These are phyloP conservation scores for Melanophora roralis DNA, from an alignment of 2,888 invertebrate species.

Conservation along the genomic window DNA sequence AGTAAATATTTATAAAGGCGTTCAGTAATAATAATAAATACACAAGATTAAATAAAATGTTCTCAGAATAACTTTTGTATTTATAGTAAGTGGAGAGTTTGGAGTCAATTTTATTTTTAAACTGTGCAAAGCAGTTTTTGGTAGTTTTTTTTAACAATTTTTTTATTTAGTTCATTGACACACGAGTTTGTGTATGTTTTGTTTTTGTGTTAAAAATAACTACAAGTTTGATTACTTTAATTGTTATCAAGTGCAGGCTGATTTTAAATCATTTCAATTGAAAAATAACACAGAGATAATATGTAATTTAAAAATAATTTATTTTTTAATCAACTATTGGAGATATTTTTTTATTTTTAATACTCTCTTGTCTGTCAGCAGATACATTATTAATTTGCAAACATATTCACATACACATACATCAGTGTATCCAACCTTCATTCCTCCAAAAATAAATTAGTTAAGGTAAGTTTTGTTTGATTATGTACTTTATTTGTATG, in stretches of 20 bases:
- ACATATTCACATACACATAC: background rate
- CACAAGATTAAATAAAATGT: slow-evolving; percentile 22
- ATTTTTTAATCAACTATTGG: background rate
- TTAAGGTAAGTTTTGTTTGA: slow-evolving; percentile 10
- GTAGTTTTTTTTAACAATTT: background rate
- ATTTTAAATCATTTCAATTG: background rate
- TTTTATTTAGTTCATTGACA: slow-evolving; percentile 36
- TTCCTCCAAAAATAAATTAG: background rate
- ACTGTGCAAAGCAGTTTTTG: background rate
- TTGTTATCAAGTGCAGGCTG: slow-evolving; percentile 6
- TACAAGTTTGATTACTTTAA: background rate
- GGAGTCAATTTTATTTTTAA: background rate
- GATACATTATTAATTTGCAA: no score
- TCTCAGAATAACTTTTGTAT: slow-evolving; percentile 41
- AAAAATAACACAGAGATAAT: background rate
- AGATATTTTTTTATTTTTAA: background rate
- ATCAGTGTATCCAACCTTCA: background rate
- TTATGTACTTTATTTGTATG: no score
- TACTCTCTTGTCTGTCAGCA: background rate
- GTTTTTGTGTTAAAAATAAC: background rate
- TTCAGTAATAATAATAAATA: slow-evolving; percentile 18
- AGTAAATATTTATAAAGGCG: slow-evolving; percentile 6
- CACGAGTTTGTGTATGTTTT: background rate
- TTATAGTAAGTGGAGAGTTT: slow-evolving; percentile 21
- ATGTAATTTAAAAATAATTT: background rate